Base-by-base conservation (phyloP, 1,140 invertebrate genomes). In the Mylabris phalerata region DNA sequence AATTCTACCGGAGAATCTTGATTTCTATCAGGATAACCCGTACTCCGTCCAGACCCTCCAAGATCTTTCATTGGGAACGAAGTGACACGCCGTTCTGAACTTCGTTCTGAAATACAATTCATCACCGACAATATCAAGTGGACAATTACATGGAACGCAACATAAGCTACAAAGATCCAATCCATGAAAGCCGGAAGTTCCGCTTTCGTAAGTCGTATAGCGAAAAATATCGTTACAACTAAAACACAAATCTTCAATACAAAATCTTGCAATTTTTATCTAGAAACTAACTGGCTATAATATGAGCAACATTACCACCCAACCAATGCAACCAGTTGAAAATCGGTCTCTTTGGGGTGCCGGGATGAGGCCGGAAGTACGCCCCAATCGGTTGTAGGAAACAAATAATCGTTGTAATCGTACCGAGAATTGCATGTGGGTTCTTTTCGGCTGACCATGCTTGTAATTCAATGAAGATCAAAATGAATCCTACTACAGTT, bases 271-370 rank as follows among this genome's bases (percentile, higher is more conserved):
- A 44, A 26, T 42, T 42, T 25, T 32, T 32, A 1, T 32, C 2
- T 39, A 49, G 40, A 48, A 56, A 82, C 86, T 83, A 80, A 95
- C 93, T 90, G 69, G 84, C 91, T 54, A 95, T 78, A 64, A 95
- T 91, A 71, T 95, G 92, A 2, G 93, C 93, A n/a, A 84, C 76
- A 73, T 95, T 97, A 47, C 95, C 95, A 62, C 92, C 82, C 43
- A 91, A 77, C 92, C 93, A 98, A 75, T 98, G 94, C 10, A 84
- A 69, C 94, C 94, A 98, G 75, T 98, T 98, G 78, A 98, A 97
- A 51, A 95, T 77, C 0, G 88, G 83, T 52, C 94, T 78, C 65
- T 84, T 86, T 2, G 85, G 80, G 45, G 88, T 86, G 48, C 86
- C 88, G 0, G 93, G 92, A 71, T 88, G 84, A 3, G 92, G 93